Base-by-base conservation (phyloP, 2,797 vertebrate species). In the Malurus leucopterus region DNA sequence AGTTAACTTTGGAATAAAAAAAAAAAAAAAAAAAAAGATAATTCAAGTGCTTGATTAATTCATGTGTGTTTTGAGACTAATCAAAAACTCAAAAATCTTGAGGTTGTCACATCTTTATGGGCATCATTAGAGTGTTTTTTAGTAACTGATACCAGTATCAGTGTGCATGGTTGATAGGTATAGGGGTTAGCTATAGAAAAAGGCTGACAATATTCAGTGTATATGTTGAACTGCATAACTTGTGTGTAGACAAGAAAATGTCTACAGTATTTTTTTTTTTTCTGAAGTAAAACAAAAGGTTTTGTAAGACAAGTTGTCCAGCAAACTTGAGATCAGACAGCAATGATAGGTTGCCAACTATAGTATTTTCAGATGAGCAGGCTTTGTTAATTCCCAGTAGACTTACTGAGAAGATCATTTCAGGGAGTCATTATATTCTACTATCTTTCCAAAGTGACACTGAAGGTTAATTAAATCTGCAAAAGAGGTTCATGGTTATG, bases 381-480 rank as follows among this genome's bases (percentile, higher is more conserved):
- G 15, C 51, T 86, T 81, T 80, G 38, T 43, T 72, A 76, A 75
- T 71, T 92, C 78, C 58, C 63, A 53, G 21, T 18, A 72, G 51
- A 59, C 10, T 79, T 88, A 46, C 43, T 21, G 19, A 82, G 68
- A 58, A 73, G 38, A 82, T 54, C 22, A 89, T 88, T n/a, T 82
- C 43, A 41, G 47, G 11, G 13, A 83, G 29, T 53, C 62, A 65
- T 84, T 90, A 84, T 65, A 57, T 77, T 84, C 65, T 57, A 36
- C 38, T 73, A 13, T 68, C 68, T 89, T 91, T 84, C 67, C 32
- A 90, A 90, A 91, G 73, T 41, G 63, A 91, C 86, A 70, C 19
- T 78, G 76, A 93, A 93, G 59, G 84, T 91, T 91, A 91, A 94
- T 92, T 90, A 91, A 78, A 87, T 87, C 68, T 70, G 63, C 18